A percentile compares a stretch with the other conserved stretches of the same genome.
Evolutionary conservation across 1,140 invertebrate species (phyloP).

Genomic region (Pristionchus pacificus): DNA sequence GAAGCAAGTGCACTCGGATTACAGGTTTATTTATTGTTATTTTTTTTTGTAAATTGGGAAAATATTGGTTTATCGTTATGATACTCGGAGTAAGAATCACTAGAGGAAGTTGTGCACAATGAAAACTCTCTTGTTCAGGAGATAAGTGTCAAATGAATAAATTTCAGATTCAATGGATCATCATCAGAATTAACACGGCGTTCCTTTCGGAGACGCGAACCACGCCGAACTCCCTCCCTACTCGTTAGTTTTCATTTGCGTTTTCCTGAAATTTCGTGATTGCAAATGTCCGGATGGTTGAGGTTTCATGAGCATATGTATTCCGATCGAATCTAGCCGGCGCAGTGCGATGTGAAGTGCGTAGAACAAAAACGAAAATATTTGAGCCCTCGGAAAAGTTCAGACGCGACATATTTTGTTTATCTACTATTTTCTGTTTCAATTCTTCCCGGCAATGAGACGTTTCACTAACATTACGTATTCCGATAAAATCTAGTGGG

Average conservation of each 20-base stretch:
- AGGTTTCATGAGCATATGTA: too few species aligned
- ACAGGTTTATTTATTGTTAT: conserved; percentile 4
- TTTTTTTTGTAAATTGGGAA: conserved; percentile 16
- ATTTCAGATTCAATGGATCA: conserved; percentile 29
- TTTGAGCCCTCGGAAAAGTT: too few species aligned
- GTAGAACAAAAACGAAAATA: too few species aligned
- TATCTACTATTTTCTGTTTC: too few species aligned
- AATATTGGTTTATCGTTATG: conserved; percentile 15
- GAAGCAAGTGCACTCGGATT: not conserved
- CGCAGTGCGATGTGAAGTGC: too few species aligned
- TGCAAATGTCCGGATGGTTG: not conserved
- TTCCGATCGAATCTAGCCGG: too few species aligned
- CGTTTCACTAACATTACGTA: too few species aligned
- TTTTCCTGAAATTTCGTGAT: too few species aligned
- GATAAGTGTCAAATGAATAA: not conserved
- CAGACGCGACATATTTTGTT: too few species aligned
- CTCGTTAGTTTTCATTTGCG: conserved; percentile 23
- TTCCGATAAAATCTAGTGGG: too few species aligned
- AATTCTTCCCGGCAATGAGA: too few species aligned
- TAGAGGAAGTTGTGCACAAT: conserved; percentile 4
- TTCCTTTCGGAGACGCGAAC: conserved; percentile 26
- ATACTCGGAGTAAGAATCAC: conserved; percentile 12
- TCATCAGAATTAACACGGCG: conserved; percentile 26
- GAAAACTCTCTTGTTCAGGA: not conserved
- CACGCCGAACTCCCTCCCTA: conserved; percentile 8